Conservation (phyloP, 2,888 invertebrate genomes). For the Zaprionus lineosus region DNA sequence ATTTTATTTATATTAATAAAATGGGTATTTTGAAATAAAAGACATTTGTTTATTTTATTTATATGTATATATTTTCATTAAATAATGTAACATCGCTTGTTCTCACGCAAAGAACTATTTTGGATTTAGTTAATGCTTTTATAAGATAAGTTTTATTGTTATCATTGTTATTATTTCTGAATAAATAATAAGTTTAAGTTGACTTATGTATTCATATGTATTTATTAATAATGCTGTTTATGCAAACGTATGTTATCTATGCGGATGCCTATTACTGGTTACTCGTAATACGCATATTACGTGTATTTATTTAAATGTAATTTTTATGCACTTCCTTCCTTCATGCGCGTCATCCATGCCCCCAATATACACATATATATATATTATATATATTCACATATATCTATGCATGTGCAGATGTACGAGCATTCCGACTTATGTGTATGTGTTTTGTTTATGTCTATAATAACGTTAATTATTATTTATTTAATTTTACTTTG, state of each 20-base stretch:
- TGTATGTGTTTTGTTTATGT: slow-evolving; percentile 40
- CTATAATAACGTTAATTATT: slow-evolving; percentile 56
- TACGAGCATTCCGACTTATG: slow-evolving; percentile 12
- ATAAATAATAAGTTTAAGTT: slow-evolving; percentile 72
- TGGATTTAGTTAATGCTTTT: slow-evolving; percentile 70
- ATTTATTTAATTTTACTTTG: slow-evolving; percentile 47
- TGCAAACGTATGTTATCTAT: slow-evolving; percentile 54
- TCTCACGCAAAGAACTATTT: slow-evolving; percentile 83
- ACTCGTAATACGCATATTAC: slow-evolving; percentile 30
- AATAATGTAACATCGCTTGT: slow-evolving; percentile 83
- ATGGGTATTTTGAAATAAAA: slow-evolving; percentile 29
- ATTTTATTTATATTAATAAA: too few species aligned
- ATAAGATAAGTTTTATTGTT: slow-evolving; percentile 68
- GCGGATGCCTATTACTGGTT: slow-evolving; percentile 34
- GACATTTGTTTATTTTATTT: slow-evolving; percentile 55
- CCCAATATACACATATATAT: slow-evolving; percentile 45
- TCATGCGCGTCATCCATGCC: slow-evolving; percentile 19
- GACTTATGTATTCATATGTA: slow-evolving; percentile 64
- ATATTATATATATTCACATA: slow-evolving; percentile 12
- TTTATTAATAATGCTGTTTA: slow-evolving; percentile 45
- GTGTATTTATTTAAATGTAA: slow-evolving; percentile 38
- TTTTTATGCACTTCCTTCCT: slow-evolving; percentile 39
- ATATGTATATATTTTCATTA: slow-evolving; percentile 82
- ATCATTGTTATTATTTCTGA: slow-evolving; percentile 57
- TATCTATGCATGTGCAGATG: slow-evolving; percentile 27